Conservation (phyloP, 2,888 invertebrate genomes). For the Poecilobothrus nobilitatus region DNA sequence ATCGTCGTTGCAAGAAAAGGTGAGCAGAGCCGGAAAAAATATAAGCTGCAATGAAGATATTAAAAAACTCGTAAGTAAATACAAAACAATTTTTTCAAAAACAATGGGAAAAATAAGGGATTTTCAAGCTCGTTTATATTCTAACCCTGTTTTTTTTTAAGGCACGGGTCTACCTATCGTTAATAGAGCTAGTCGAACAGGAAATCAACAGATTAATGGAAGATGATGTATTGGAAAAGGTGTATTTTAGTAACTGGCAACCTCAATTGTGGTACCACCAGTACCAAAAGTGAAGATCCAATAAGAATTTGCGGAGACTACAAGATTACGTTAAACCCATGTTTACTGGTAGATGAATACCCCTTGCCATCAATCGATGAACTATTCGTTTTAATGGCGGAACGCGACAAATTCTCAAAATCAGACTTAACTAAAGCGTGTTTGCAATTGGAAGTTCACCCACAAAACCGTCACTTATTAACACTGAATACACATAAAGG, state of each 20-base stretch:
- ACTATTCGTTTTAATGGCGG: constrained; percentile 26
- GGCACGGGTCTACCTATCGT: constrained; percentile 21
- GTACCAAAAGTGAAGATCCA: constrained; percentile 26
- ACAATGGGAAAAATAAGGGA: background rate
- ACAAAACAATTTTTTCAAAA: constrained; percentile 11
- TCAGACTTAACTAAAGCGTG: constrained; percentile 34
- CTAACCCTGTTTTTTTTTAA: constrained; percentile 15
- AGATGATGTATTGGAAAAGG: constrained; percentile 20
- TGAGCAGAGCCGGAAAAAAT: too few species aligned
- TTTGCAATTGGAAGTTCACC: constrained; percentile 33
- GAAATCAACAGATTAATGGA: constrained; percentile 23
- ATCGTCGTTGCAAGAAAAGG: constrained; percentile 16
- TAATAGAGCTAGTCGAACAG: constrained; percentile 16
- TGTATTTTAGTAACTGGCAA: too few species aligned
- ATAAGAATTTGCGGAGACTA: constrained; percentile 28
- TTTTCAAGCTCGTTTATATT: too few species aligned
- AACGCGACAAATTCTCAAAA: constrained; percentile 27
- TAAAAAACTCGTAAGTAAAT: constrained; percentile 13
- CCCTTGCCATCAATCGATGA: constrained; percentile 28
- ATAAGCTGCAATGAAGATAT: background rate
- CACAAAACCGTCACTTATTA: constrained; percentile 29
- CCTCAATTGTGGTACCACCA: too few species aligned
- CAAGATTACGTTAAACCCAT: constrained; percentile 28
- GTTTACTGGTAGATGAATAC: constrained; percentile 26
- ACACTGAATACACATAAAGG: constrained; percentile 36